Percentiles rank a stretch among this genome's conserved stretches.
Evolutionary conservation across 2,797 vertebrate genomes (phyloP).

Genomic region (Tarsius wallacei): DNA sequence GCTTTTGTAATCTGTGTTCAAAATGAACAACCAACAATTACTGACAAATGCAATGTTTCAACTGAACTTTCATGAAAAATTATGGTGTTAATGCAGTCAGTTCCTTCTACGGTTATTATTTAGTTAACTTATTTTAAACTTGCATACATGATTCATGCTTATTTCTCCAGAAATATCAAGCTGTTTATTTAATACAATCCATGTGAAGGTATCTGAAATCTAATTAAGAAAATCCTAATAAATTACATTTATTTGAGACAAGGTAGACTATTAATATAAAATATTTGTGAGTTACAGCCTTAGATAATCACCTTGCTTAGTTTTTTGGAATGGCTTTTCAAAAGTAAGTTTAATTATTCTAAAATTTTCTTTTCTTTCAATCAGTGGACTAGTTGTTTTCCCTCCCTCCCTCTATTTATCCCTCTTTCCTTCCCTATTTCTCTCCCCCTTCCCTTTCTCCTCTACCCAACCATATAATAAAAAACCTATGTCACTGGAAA

Average conservation of each 20-base stretch:
- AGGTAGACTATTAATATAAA: neutral
- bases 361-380: neutral
- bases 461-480: too few relatives aligned
- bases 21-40: neutral
- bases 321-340: neutral
- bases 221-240: neutral
- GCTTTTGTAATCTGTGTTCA: neutral
- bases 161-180: neutral
- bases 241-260: neutral
- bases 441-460: neutral
- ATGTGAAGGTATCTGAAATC: neutral
- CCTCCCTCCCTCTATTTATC: accelerated
- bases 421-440: neutral
- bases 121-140: neutral
- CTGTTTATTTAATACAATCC: neutral
- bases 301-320: neutral
- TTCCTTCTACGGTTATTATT: neutral
- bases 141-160: neutral
- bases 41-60: neutral
- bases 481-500: neutral
- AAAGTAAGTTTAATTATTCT: neutral
- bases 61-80: neutral
- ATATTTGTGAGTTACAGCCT: neutral
- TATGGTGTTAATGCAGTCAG: accelerated
- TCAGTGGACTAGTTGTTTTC: neutral